These are phyloP conservation scores for Fulmarus glacialis DNA, from an alignment of 2,113 vertebrate genomes.

Conservation along the genomic window DNA sequence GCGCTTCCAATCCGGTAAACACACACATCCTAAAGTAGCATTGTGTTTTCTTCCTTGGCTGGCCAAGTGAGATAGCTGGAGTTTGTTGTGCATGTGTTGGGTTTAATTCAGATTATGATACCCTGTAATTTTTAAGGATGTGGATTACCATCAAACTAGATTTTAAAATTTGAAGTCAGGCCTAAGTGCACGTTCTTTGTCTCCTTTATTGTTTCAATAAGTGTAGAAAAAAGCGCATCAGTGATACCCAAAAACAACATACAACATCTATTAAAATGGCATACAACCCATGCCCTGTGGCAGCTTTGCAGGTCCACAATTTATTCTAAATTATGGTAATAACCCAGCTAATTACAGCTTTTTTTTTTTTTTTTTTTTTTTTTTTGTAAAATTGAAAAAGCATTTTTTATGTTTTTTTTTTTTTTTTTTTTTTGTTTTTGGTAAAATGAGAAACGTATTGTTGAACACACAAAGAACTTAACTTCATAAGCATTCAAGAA, in stretches of 20 bases:
- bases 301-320: neutral
- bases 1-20: neutral
- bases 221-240: neutral
- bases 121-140: constrained; percentile 22
- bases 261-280: neutral
- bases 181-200: neutral
- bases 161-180: neutral
- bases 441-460: neutral
- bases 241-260: neutral
- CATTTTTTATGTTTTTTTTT: too few species aligned
- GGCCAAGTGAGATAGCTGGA: neutral
- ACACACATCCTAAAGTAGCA: neutral
- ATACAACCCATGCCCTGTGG: neutral
- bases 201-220: neutral
- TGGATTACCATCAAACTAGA: neutral
- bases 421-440: neutral
- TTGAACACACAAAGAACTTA: neutral
- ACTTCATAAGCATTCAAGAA: neutral
- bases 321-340: neutral
- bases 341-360: neutral
- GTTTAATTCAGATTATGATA: neutral
- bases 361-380: neutral
- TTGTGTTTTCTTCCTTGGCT: neutral
- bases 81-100: neutral
- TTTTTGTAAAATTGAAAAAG: too few species aligned